Evolutionary conservation across 30 jellyfish, hydroid and myxozoan species (phyloP), one percentile per base, ranked within the genome.

Genomic region (Catostylus mosaicus): DNA sequence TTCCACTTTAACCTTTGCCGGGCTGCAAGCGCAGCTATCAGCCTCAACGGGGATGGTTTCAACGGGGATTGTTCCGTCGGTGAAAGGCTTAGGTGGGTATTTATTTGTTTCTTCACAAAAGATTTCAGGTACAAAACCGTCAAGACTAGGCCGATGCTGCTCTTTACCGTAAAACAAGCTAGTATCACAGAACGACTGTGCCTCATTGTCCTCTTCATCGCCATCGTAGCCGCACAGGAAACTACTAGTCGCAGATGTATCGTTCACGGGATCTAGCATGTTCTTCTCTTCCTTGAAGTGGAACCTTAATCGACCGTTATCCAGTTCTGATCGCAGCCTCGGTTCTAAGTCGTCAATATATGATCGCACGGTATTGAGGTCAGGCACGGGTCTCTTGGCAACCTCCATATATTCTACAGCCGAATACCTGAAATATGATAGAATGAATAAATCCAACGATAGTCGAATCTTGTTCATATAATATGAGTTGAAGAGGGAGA

Each of bases 181-280:
- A 29, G 63, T 36, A 43, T 82, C 92, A 35, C 62, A 72, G 10
- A 45, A 36, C 0, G 92, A 34, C 45, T 82, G 92, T 2, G 31
- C 68, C 29, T 50, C 71, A 27, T 82, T 82, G 45, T 82, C 92
- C 56, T 82, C 92, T 43, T 82, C 92, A 31, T 82, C 92, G 19
- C 92, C 92, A 37, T 82, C 92, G 33, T 82, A 82, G 7, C 92
- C 92, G 30, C 74, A 82, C 43, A 82, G 60, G 36, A 82, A 82
- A 64, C 92, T 82, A 60, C 85, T 82, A 48, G 73, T 65, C 7
- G 68, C 85, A 0, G 92, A 82, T 10, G 37, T 35, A 46, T 69
- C 45, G 59, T 51, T 71, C 30, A 51, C 50, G 10, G 92, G 85
- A 59, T 82, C 92, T 14, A 82, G 54, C 14, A 82, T 56, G 75